A percentile compares a stretch with the other conserved stretches of the same genome.
Conservation (phyloP, 1,140 invertebrate species). For the Cylas formicarius region DNA sequence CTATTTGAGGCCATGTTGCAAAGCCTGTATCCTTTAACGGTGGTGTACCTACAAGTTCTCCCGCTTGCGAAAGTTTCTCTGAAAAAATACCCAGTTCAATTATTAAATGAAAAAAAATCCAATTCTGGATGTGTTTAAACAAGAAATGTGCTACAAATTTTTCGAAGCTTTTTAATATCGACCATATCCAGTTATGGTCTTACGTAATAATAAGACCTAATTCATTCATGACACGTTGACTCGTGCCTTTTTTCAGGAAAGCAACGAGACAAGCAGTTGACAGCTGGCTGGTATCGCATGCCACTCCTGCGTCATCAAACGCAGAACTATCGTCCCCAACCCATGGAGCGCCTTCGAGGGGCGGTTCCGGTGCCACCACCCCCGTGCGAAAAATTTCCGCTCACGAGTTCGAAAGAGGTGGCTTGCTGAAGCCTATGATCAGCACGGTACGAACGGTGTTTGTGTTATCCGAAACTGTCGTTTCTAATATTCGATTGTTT, state of each 20-base stretch:
- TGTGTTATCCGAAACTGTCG: background rate
- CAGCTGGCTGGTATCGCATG: conserved; percentile 82
- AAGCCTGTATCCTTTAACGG: no score
- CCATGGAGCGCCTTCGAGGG: conserved; percentile 52
- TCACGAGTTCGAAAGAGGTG: conserved; percentile 89
- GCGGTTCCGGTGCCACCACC: conserved; percentile 73
- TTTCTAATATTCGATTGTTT: background rate
- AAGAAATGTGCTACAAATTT: no score
- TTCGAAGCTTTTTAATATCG: no score
- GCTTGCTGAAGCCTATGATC: conserved; percentile 83
- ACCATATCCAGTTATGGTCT: no score
- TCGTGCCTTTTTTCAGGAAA: conserved; percentile 57
- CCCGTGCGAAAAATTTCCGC: conserved; percentile 93
- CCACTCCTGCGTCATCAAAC: conserved; percentile 57
- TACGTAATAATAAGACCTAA: no score
- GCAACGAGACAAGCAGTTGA: conserved; percentile 86
- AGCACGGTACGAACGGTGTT: conserved; percentile 49
- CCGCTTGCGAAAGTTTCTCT: no score
- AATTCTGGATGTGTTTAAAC: no score
- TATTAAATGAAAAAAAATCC: no score
- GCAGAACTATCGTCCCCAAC: conserved; percentile 55
- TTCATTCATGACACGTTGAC: no score
- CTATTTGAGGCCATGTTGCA: no score
- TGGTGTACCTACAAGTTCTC: no score
- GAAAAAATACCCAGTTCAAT: no score